Evolutionary conservation across 2,888 invertebrate genomes (phyloP).

Genomic region (Tiliacea aurago): DNA sequence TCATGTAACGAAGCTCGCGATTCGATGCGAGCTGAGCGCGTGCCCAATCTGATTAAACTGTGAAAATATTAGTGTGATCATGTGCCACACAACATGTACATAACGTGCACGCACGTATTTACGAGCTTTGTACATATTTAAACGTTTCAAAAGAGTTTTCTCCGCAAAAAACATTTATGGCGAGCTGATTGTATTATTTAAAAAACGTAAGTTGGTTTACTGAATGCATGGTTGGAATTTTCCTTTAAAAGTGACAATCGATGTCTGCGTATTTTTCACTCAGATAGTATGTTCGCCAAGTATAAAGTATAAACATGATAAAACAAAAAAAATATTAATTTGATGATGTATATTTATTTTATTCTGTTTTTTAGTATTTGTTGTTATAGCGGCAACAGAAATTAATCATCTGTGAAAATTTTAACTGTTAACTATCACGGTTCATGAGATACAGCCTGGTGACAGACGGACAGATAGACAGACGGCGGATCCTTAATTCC

Average conservation of each 20-base stretch:
- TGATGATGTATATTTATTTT: no score
- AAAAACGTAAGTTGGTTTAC: slow-evolving; percentile 11
- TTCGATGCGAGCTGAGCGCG: slow-evolving; percentile 72
- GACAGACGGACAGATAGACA: no score
- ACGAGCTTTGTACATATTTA: slow-evolving; percentile 63
- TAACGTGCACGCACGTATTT: slow-evolving; percentile 70
- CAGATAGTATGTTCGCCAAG: background rate
- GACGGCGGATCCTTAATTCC: no score
- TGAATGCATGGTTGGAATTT: slow-evolving; percentile 8
- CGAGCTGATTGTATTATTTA: slow-evolving; percentile 9
- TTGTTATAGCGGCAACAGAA: no score
- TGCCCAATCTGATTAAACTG: slow-evolving; percentile 85
- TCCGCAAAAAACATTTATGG: slow-evolving; percentile 48
- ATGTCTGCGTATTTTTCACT: background rate
- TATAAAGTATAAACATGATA: no score
- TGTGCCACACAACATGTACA: slow-evolving; percentile 36
- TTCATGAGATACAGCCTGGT: no score
- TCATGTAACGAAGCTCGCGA: slow-evolving; percentile 62
- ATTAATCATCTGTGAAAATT: no score
- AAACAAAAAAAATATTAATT: no score
- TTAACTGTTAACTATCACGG: no score
- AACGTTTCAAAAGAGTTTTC: slow-evolving; percentile 64
- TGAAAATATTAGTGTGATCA: slow-evolving; percentile 84
- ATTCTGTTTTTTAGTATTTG: no score
- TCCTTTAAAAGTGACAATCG: background rate